phyloP scores from a whole-genome alignment of 1,140 invertebrate genomes.

The Charaxes varanes region DNA sequence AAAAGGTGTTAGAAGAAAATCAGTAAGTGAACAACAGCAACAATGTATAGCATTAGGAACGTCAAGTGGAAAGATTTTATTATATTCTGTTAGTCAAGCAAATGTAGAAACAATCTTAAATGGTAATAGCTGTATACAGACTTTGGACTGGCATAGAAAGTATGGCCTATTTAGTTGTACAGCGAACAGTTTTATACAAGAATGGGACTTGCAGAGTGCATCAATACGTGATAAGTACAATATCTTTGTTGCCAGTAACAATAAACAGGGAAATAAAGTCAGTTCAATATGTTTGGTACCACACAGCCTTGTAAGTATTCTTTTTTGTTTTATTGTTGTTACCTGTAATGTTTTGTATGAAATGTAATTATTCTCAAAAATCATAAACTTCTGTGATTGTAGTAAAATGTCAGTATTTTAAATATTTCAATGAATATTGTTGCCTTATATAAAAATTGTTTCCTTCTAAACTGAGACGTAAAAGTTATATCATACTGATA shows the following conservation, averaged over 20 bases:
- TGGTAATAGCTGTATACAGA: slow-evolving; percentile 33
- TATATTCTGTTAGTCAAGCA: slow-evolving; percentile 80
- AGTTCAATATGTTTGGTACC: slow-evolving; percentile 79
- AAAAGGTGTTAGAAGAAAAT: slow-evolving; percentile 66
- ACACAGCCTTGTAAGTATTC: slow-evolving; percentile 69
- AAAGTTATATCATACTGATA: too few relatives aligned
- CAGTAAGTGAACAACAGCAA: slow-evolving; percentile 39
- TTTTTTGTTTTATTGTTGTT: too few relatives aligned
- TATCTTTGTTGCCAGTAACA: slow-evolving; percentile 61
- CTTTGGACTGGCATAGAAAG: slow-evolving; percentile 60
- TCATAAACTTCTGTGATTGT: too few relatives aligned
- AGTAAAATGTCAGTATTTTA: too few relatives aligned
- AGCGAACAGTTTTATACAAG: slow-evolving; percentile 41
- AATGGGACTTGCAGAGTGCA: slow-evolving; percentile 54
- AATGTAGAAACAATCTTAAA: slow-evolving; percentile 71
- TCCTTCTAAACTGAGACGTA: too few relatives aligned
- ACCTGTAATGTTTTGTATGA: too few relatives aligned
- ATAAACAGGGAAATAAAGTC: slow-evolving; percentile 68
- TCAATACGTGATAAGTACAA: slow-evolving; percentile 58
- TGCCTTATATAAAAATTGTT: too few relatives aligned
- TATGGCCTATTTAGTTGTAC: slow-evolving; percentile 63
- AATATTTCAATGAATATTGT: too few relatives aligned
- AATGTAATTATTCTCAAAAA: too few relatives aligned
- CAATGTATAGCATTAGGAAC: slow-evolving; percentile 79
- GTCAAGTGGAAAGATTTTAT: slow-evolving; percentile 76